A percentile compares a stretch with the other conserved stretches of the same genome.
Conservation (phyloP, 1,140 invertebrate species). For the Drosophila sproati region DNA sequence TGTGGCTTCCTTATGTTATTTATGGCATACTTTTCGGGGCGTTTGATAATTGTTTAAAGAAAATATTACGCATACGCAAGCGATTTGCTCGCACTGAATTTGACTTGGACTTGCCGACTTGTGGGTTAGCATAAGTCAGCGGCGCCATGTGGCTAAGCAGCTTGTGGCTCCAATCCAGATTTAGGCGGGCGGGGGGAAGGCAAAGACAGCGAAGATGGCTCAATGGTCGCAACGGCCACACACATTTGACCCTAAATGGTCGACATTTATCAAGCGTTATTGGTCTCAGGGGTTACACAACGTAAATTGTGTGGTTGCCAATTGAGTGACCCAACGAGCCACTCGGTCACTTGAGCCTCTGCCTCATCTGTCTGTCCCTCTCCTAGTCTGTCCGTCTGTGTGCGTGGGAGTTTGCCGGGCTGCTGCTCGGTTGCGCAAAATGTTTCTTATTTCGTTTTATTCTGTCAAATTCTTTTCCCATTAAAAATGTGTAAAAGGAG, state of each 20-base stretch:
- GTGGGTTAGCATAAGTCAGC: slow-evolving; percentile 58
- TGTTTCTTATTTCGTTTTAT: slow-evolving; percentile 3
- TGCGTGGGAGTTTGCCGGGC: slow-evolving; percentile 44
- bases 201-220: slow-evolving; percentile 33
- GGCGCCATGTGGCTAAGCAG: slow-evolving; percentile 49
- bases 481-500: neutral
- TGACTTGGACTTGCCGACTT: slow-evolving; percentile 23
- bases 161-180: slow-evolving; percentile 24
- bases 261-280: slow-evolving; percentile 84
- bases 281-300: slow-evolving; percentile 80
- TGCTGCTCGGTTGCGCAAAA: slow-evolving; percentile 20
- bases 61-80: slow-evolving; percentile 80
- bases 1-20: slow-evolving; percentile 59
- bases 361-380: slow-evolving; percentile 11
- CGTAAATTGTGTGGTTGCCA: slow-evolving; percentile 82
- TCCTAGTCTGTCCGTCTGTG: slow-evolving; percentile 7
- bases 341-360: slow-evolving; percentile 33
- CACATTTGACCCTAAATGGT: slow-evolving; percentile 83
- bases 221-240: slow-evolving; percentile 50
- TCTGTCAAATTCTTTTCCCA: neutral
- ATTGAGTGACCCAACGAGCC: slow-evolving; percentile 64
- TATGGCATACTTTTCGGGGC: slow-evolving; percentile 75
- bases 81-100: slow-evolving; percentile 55
- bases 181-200: neutral
- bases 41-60: slow-evolving; percentile 83